A percentile compares a stretch with the other conserved stretches of the same genome.
Evolutionary conservation across 2,888 invertebrate species (phyloP).

Genomic region (Lamellibrachia columna): DNA sequence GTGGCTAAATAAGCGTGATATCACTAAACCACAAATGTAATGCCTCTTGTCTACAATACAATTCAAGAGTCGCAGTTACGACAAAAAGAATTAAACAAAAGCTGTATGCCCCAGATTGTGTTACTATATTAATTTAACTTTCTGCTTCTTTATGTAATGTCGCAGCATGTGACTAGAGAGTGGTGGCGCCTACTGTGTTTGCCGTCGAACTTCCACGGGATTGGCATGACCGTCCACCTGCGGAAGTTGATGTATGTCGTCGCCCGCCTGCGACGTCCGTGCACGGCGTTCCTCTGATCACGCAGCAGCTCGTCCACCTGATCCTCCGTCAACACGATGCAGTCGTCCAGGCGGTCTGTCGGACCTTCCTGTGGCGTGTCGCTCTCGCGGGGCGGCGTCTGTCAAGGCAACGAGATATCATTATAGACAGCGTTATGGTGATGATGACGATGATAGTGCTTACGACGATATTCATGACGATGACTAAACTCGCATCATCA

Average conservation of each 20-base stretch:
- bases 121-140: too few relatives aligned
- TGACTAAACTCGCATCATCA: too few relatives aligned
- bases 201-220: conserved; percentile 26
- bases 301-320: background rate
- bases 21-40: background rate
- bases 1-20: background rate
- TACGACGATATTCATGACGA: too few relatives aligned
- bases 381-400: background rate
- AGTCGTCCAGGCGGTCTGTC: background rate
- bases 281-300: background rate
- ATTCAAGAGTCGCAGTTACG: background rate
- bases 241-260: background rate
- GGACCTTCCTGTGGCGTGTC: background rate
- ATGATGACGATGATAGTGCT: too few relatives aligned
- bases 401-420: background rate
- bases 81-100: background rate
- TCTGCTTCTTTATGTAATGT: background rate
- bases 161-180: background rate
- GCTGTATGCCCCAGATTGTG: background rate
- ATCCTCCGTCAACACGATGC: background rate
- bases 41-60: background rate
- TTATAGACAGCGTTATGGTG: background rate
- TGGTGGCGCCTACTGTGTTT: conserved; percentile 7
- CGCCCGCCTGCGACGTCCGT: background rate
- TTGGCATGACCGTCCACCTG: background rate